Evolutionary conservation across 2,888 invertebrate genomes (phyloP), one percentile per base, ranked within the genome.

Genomic region (Andricus quercusramuli): DNA sequence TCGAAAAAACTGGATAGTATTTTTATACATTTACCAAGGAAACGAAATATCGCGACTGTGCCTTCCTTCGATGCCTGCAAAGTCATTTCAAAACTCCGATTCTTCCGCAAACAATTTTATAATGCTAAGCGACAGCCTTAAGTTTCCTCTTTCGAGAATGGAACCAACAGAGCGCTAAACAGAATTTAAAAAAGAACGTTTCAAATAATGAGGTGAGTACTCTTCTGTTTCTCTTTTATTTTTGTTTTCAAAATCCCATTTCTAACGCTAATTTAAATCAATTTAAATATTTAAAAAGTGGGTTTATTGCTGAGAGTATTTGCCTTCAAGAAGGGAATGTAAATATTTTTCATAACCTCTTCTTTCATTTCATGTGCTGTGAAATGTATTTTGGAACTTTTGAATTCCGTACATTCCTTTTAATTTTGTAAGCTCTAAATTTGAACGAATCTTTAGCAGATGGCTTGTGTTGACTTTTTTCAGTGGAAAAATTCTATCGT

Each of bases 361-460:
- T 47, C 47, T 47, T 47, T 47, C 13, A 41, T 41, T 56, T 70
- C 13, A 29, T 64, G 22, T 74, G n/a, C 51, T 56, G n/a, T 22
- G 13, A 25, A 68, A 68, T 51, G 56, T 56, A 74, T 56, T 37
- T 74, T 56, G 29, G 56, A 74, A 13, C 74, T 56, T 74, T 32
- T 56, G 20, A 74, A 74, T 32, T 74, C 74, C 56, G n/a, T 22
- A 15, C 74, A 74, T 74, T 74, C 74, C 74, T 74, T 74, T 74
- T 15, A 74, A 74, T 74, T 51, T 74, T 74, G 56, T 56, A 74
- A 74, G 74, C 29, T 74, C 74, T 74, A 74, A 74, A 74, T 74
- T 56, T 74, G 32, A 56, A 59, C 56, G 20, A 56, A 56, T 74
- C 74, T 74, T 74, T 5, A 13, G 56, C n/a, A 11, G 32, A 56